Evolutionary conservation across 2,113 vertebrate species (phyloP).

Genomic region (Hassar affinis): DNA sequence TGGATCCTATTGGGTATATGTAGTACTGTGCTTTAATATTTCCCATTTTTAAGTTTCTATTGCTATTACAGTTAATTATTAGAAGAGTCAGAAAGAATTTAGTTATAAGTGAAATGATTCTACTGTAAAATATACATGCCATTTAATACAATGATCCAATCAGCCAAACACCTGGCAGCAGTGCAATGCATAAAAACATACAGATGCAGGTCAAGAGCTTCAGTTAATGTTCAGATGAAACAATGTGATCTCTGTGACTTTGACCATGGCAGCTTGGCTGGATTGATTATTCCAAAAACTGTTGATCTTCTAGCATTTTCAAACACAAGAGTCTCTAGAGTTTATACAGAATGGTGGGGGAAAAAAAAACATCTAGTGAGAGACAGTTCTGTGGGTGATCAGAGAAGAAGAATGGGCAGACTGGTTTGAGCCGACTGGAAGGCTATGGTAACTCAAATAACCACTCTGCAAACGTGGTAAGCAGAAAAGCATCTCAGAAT

Average conservation of each 20-base stretch:
- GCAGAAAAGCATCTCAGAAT: not conserved
- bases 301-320: not conserved
- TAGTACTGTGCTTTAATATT: not conserved
- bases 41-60: not conserved
- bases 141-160: not conserved
- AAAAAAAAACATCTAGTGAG: not conserved
- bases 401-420: not conserved
- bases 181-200: not conserved
- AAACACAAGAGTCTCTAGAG: not conserved
- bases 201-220: not conserved
- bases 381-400: slow-evolving; percentile 29
- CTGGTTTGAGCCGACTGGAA: not conserved
- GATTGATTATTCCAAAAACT: not conserved
- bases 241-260: not conserved
- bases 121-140: not conserved
- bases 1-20: not conserved
- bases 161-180: not conserved
- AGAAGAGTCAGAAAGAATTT: not conserved
- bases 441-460: not conserved
- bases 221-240: not conserved
- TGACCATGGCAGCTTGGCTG: not conserved
- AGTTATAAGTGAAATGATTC: not conserved
- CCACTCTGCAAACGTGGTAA: not conserved
- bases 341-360: not conserved
- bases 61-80: not conserved